Base-by-base conservation (phyloP, 2,888 invertebrate species). In the Dynastes grantii region DNA sequence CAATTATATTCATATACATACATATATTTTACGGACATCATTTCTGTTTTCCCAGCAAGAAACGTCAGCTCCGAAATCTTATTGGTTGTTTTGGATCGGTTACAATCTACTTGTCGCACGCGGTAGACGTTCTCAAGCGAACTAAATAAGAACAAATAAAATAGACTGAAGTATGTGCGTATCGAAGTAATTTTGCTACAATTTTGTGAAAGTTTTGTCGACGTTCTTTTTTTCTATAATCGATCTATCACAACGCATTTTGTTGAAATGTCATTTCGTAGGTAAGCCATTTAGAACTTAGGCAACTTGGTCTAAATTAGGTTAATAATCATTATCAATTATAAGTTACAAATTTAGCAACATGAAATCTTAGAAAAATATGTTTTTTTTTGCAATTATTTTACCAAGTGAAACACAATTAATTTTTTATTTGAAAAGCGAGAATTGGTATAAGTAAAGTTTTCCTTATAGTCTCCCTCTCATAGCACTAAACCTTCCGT, bases 41-140 rank as follows among this genome's bases (percentile, higher is more conserved):
- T 37, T 71, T 55, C 73, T 75, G 49, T 61, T 75, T 75, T 61
- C 73, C 40, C 58, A 73, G 29, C 37, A 75, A 75, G 61, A 75
- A 68, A 51, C 51, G 55, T 58, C 22, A 16, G 68, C 6, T 45
- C 6, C 37, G 40, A 58, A 61, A 61, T 61, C 27, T 58, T 45
- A 9, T 2, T 75, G 40, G 9, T 75, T 29, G 61, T 58, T 75
- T 75, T 75, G 61, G 61, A 27, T 22, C 49, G 73, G 73, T 75
- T 61, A 61, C 73, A 75, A 75, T 75, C 73, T 75, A 75, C 61
- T 75, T 75, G 73, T 75, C 49, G 61, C 73, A 40, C 45, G 61
- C 61, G 55, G 22, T 58, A 45, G 61, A 75, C 63, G 61, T 61
- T 75, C 61, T 61, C 73, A 16, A 40, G 29, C 49, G 61, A 75